Evolutionary conservation across 2,888 invertebrate species (phyloP), one percentile per base, ranked within the genome.

Genomic region (Mongoloraphidia duomilia): DNA sequence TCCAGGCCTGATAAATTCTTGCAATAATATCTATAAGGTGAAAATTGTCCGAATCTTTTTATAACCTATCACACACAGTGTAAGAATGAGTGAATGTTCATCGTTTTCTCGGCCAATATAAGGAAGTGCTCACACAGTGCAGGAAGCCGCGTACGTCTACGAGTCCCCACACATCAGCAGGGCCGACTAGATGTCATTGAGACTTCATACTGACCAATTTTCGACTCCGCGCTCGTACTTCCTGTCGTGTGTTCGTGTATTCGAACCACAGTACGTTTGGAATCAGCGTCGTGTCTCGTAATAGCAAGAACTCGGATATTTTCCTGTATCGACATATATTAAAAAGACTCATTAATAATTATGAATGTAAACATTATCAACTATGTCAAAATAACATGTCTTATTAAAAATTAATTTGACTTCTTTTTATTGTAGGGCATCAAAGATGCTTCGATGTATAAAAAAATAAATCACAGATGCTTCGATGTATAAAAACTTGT

Each of bases 211-310:
- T 84, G 44, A 84, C 84, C 62, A 86, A 70, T 68, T 89, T 89
- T 54, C 87, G 75, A 45, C 84, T 81, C 54, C 89, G 77, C 9
- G 84, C 80, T 55, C 86, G 77, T 35, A 86, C 82, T 65, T 92
- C 92, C 59, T 85, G 83, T 55, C 90, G 74, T 48, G 86, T 83
- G 55, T 85, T 86, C 33, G 89, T 90, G 65, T 93, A 93, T 65
- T 93, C 92, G 65, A 93, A 93, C 90, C 91, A 92, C 56, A 92
- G 66, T 13, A 93, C 85, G 66, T 93, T 92, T 33, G 92, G 92
- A 64, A 93, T 93, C 50, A 91, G 69, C 1, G 91, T 89, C 38
- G 90, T 89, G 64, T 93, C 93, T 54, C 92, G 75, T 52, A 93
- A 70, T 70, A 93, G 78, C 52, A 92, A 69, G 66, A 87, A 80